phyloP scores from a whole-genome alignment of 2,797 vertebrate genomes.

The Rhinoraja longicauda region DNA sequence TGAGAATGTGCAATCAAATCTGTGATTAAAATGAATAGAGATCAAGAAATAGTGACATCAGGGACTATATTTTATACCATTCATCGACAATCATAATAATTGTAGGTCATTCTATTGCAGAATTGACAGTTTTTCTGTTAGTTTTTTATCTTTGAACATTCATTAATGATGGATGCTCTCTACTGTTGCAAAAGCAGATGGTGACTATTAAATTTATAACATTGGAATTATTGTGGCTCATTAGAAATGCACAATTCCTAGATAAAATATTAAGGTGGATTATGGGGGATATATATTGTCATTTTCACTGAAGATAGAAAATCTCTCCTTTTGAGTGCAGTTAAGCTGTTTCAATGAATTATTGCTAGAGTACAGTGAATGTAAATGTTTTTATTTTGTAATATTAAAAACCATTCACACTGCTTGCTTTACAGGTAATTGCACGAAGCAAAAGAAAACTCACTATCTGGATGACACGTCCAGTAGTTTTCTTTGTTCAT shows the following conservation, averaged over 20 bases:
- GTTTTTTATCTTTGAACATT: not conserved
- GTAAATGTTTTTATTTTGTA: not conserved
- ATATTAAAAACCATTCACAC: not conserved
- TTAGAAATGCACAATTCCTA: not conserved
- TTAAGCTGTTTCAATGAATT: not conserved
- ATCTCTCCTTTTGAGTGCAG: not conserved
- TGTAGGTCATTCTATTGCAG: not conserved
- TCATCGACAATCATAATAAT: not conserved
- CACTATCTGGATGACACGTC: not conserved
- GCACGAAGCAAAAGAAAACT: not conserved
- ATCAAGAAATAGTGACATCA: not conserved
- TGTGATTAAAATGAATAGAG: slow-evolving; percentile 21
- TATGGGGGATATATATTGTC: not conserved
- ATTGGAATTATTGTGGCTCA: not conserved
- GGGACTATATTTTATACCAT: not conserved
- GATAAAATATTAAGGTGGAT: not conserved
- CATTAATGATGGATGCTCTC: not conserved
- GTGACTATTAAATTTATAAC: not conserved
- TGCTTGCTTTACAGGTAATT: not conserved
- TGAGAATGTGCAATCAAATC: not conserved
- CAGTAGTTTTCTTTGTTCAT: not conserved
- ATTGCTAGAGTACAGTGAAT: not conserved
- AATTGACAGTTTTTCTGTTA: not conserved
- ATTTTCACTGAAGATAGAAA: not conserved
- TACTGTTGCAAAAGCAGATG: not conserved